These are phyloP conservation scores for Triplophysa yarkandensis DNA, from an alignment of 2,797 vertebrate genomes.

Conservation along the genomic window DNA sequence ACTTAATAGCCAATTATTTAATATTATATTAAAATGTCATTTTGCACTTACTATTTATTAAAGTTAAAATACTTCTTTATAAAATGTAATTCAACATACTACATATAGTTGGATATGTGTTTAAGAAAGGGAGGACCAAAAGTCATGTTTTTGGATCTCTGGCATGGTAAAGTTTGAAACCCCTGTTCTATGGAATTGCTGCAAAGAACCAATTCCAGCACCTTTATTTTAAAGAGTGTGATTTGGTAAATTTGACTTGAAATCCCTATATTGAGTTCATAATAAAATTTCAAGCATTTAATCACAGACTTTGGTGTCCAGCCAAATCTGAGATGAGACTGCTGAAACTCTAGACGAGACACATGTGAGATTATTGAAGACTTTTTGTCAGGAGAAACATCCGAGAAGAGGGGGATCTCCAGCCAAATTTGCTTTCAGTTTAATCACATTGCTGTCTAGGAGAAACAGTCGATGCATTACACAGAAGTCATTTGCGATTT, in stretches of 20 bases:
- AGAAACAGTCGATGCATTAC: neutral
- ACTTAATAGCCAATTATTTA: too few species aligned
- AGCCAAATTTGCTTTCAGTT: slow-evolving; percentile 15
- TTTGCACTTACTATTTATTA: too few species aligned
- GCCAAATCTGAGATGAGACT: neutral
- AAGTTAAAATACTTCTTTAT: too few species aligned
- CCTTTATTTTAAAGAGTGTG: too few species aligned
- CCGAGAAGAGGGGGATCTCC: neutral
- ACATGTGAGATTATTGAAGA: neutral
- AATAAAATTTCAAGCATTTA: neutral
- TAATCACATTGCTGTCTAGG: slow-evolving; percentile 4
- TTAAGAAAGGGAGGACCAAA: too few species aligned
- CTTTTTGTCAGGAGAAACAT: slow-evolving; percentile 8
- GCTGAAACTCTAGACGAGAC: neutral
- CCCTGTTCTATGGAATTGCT: too few species aligned
- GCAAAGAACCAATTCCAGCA: too few species aligned
- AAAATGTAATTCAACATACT: too few species aligned
- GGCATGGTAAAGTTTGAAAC: too few species aligned
- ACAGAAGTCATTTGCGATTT: neutral
- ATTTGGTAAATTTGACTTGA: neutral
- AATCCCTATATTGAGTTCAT: neutral
- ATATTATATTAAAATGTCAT: too few species aligned
- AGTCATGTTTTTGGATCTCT: too few species aligned
- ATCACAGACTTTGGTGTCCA: neutral
- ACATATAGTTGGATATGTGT: too few species aligned